A percentile compares a stretch with the other conserved stretches of the same genome.
These are phyloP conservation scores for Odocoileus hemionus DNA, from an alignment of 2,113 vertebrate species.

Conservation along the genomic window DNA sequence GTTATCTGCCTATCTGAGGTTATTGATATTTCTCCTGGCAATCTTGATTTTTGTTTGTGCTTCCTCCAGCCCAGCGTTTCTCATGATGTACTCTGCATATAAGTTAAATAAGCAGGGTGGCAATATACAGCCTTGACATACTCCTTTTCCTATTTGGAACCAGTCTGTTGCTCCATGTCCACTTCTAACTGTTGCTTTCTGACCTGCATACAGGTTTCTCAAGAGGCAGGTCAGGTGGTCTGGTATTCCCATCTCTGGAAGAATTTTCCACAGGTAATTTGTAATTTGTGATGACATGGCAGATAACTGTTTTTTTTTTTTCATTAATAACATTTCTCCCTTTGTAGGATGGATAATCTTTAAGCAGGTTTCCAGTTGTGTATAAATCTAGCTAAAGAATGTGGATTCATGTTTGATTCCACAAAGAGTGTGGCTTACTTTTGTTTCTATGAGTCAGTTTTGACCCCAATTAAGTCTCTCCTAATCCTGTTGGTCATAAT, in stretches of 20 bases:
- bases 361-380: not conserved
- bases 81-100: not conserved
- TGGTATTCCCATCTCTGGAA: not conserved
- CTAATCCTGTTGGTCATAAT: not conserved
- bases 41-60: not conserved
- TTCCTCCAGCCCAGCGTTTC: not conserved
- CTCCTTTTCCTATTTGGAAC: not conserved
- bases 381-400: conserved; percentile 30
- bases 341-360: conserved; percentile 1
- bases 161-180: not conserved
- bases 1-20: not conserved
- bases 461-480: not conserved
- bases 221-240: not conserved
- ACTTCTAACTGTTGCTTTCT: not conserved
- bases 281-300: not conserved
- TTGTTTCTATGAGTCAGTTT: conserved; percentile 29
- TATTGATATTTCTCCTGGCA: not conserved
- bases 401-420: not conserved
- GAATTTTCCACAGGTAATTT: not conserved
- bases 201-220: not conserved
- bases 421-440: conserved; percentile 25
- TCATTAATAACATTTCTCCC: conserved; percentile 18
- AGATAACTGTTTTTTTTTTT: conserved; percentile 37
- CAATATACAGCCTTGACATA: not conserved
- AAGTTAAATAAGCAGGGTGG: not conserved